Base-by-base conservation (phyloP, 2,113 vertebrate genomes). In the Callipepla californica region DNA sequence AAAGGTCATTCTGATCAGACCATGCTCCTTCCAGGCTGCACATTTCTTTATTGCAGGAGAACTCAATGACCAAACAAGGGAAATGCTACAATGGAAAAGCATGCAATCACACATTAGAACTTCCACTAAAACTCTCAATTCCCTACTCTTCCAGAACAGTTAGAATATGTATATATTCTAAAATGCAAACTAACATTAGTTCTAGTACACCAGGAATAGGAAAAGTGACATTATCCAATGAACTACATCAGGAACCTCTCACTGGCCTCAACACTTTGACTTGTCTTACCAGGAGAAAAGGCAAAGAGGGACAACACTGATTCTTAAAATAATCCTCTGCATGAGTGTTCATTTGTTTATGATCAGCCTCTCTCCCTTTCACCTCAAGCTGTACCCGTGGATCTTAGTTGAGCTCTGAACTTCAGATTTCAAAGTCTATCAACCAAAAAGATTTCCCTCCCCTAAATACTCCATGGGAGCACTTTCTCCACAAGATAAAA, bases 301-400 rank as follows among this genome's bases (percentile, higher is more conserved):
- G 8, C 25, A 80, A 70, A 30, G 47, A 14, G 14, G 36, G 36
- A 36, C 36, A 36, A 36, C 8, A 8, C 36, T 28, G 11, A 40
- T 40, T 40, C 40, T 40, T 40, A 18, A 67, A 19, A 55, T 17
- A 63, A 77, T 22, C 61, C 15, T 48, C 53, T 42, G 62, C 40
- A 66, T 55, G 7, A 62, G 9, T 2, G 2, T 61, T 6, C n/a
- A 42, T 21, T 67, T 78, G 7, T 16, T 75, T 36, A 68, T 5
- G 5, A 57, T 11, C 30, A 67, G 21, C 19, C 44, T 47, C 34
- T 23, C 58, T 11, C 21, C 42, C 36, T 74, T 90, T 80, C 34
- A 70, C 12, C 26, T 63, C 55, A 2, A 5, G 32, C 19, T 13
- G 32, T 6, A 57, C 4, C 40, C 62, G 58, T 34, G 0, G 0